These are phyloP conservation scores for Penaeus chinensis DNA, from an alignment of 1,140 invertebrate genomes.

Conservation along the genomic window DNA sequence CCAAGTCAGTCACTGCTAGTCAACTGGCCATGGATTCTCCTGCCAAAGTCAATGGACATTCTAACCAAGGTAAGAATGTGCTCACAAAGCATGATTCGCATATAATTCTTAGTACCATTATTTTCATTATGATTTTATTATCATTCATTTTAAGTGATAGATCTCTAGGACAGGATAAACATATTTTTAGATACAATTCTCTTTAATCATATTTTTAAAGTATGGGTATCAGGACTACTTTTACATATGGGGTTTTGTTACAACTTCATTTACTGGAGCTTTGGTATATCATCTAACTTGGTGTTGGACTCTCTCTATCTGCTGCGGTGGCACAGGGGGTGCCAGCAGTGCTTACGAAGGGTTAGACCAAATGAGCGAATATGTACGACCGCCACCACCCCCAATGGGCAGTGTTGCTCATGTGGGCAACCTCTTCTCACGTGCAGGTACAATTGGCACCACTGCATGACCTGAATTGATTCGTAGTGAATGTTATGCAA, in stretches of 20 bases:
- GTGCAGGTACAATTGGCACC: constrained; percentile 60
- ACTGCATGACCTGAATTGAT: constrained; percentile 29
- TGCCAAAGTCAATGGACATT: constrained; percentile 68
- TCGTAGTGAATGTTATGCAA: too few species aligned
- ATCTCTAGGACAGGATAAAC: too few species aligned
- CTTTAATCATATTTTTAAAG: too few species aligned
- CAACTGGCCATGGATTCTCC: constrained; percentile 87
- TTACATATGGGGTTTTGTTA: too few species aligned
- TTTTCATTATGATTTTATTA: too few species aligned
- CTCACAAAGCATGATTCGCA: not conserved
- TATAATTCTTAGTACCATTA: not conserved
- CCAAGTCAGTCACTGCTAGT: constrained; percentile 88
- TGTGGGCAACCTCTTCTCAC: constrained; percentile 65
- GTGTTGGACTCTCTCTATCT: constrained; percentile 27
- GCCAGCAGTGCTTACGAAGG: constrained; percentile 62
- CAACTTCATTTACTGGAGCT: too few species aligned
- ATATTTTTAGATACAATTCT: too few species aligned
- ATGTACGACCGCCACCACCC: constrained; percentile 65
- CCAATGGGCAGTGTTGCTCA: constrained; percentile 63
- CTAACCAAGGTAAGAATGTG: constrained; percentile 55
- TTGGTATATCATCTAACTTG: constrained; percentile 18
- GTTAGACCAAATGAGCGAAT: constrained; percentile 61
- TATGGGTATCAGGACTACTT: too few species aligned
- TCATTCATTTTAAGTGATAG: too few species aligned
- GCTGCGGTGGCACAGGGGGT: constrained; percentile 34